Percentiles rank a stretch among this genome's conserved stretches.
phyloP scores from a whole-genome alignment of 2,888 invertebrate species.

The Halictus ligatus region DNA sequence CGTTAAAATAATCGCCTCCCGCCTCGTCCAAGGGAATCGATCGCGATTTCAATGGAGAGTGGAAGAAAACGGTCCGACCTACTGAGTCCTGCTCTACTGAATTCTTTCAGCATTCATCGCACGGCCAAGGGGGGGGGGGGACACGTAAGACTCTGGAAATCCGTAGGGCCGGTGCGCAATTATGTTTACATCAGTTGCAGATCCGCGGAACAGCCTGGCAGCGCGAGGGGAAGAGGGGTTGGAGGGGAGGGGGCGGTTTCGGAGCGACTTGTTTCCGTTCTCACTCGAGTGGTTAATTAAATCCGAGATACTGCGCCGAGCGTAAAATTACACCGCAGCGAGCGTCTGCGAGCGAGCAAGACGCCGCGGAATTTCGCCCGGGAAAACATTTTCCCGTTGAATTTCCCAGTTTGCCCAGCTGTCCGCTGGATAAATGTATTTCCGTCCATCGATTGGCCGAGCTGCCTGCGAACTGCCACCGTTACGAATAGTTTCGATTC shows the following conservation, averaged over 20 bases:
- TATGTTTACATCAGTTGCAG: conserved; percentile 56
- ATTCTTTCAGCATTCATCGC: conserved; percentile 19
- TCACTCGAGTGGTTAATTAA: conserved; percentile 71
- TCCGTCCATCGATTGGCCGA: background rate
- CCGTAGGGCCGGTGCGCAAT: conserved; percentile 24
- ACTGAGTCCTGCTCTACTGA: background rate
- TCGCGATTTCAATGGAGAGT: background rate
- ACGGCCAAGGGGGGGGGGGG: background rate
- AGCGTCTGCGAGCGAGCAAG: conserved; percentile 65
- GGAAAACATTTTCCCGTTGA: conserved; percentile 43
- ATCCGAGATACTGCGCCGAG: conserved; percentile 69
- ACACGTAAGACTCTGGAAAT: background rate
- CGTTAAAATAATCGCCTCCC: background rate
- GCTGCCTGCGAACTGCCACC: background rate
- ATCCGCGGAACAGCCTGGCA: conserved; percentile 24
- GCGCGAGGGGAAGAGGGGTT: conserved; percentile 6
- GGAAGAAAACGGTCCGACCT: background rate
- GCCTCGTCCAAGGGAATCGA: background rate
- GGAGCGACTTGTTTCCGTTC: conserved; percentile 66
- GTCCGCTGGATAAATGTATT: background rate
- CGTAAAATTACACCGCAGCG: conserved; percentile 67
- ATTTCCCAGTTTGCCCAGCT: background rate
- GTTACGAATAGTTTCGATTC: background rate
- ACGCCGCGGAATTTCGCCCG: conserved; percentile 35
- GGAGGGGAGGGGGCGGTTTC: no score